Evolutionary conservation across 2,888 invertebrate species (phyloP), one percentile per base, ranked within the genome.

Genomic region (Pemphredon lugubris): DNA sequence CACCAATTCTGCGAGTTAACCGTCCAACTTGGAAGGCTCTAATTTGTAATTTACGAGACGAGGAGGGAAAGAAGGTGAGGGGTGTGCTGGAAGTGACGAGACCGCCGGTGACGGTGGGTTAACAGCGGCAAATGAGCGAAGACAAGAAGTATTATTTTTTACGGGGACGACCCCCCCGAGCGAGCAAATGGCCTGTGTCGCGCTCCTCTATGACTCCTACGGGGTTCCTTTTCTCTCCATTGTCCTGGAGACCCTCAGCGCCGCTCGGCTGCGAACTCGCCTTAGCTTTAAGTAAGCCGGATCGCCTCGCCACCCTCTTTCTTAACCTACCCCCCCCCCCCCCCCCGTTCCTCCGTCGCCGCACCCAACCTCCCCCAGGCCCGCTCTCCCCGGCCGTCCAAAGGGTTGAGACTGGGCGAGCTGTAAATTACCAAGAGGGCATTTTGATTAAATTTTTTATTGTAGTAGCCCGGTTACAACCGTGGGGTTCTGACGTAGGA

Each of bases 361-460:
- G 51, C 50, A 74, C 37, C 59, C 30, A n/a, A 23, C 39, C 30
- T 54, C 57, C 23, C 42, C 34, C 54, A 39, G n/a, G n/a, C n/a
- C n/a, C n/a, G n/a, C n/a, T n/a, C 64, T 45, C 61, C 44, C 39
- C 51, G 57, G n/a, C 51, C 72, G 30, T 11, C 72, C 37, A 80
- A 87, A 86, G 88, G 88, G 86, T 87, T 86, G 79, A 81, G 77
- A 50, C 74, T 54, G 71, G 64, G 58, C 77, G 76, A 84, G 85
- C 82, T 88, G 88, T 89, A 89, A 89, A 89, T 89, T 89, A 88
- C 86, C 83, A 82, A 84, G 87, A 88, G 88, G 86, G 89, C 86
- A 89, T 88, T 89, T 89, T 89, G 89, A 89, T 89, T 89, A 89
- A 89, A 89, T 88, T 89, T 89, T 89, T 89, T 89, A 89, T 89